Conservation (phyloP, 2,888 invertebrate species). For the Archips xylosteana region DNA sequence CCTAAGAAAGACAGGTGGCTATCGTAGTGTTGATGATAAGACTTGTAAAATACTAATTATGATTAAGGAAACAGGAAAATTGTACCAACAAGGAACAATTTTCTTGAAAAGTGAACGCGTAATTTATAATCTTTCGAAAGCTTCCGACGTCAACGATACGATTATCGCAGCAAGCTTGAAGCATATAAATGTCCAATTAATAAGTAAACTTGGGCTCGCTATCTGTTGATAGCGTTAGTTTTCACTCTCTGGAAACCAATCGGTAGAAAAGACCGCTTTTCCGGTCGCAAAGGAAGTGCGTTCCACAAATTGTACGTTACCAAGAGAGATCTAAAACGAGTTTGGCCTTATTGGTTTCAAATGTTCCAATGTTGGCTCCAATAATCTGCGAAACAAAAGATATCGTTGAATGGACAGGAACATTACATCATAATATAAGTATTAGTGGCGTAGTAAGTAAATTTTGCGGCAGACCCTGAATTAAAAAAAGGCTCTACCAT, state of each 20-base stretch:
- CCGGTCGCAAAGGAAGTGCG: constrained; percentile 38
- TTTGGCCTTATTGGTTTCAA: too few species aligned
- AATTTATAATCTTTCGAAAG: constrained; percentile 2
- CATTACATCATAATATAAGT: too few species aligned
- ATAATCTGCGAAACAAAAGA: too few species aligned
- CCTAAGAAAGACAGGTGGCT: too few species aligned
- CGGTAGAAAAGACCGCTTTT: constrained; percentile 31
- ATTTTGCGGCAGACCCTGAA: too few species aligned
- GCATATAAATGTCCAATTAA: constrained; percentile 29
- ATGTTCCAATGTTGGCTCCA: too few species aligned
- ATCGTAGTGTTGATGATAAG: too few species aligned
- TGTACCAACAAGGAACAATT: neutral
- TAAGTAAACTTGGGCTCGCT: constrained; percentile 18
- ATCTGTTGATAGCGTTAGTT: constrained; percentile 32
- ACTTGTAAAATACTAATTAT: too few species aligned
- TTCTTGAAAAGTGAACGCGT: neutral
- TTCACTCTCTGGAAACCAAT: constrained; percentile 36
- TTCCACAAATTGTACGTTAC: constrained; percentile 23
- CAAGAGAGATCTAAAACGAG: neutral
- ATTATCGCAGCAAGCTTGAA: neutral
- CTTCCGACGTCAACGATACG: neutral
- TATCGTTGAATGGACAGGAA: too few species aligned
- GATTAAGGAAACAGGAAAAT: neutral
- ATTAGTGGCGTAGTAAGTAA: too few species aligned
- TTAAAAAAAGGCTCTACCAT: too few species aligned